Base-by-base conservation (phyloP, 2,888 invertebrate species). In the Silvanus unidentatus region DNA sequence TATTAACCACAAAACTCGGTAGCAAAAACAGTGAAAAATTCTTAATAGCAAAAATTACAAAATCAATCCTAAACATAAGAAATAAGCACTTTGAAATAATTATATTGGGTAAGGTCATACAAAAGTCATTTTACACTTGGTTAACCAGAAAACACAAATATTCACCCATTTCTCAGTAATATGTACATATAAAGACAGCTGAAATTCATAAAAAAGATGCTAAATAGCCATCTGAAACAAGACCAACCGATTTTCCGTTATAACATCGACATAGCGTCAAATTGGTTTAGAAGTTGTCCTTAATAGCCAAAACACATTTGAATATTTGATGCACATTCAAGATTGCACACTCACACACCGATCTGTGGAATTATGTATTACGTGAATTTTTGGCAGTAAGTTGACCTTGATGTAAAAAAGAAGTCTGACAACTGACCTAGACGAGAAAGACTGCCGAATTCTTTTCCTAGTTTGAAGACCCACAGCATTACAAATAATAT, bases 71-170 rank as follows among this genome's bases (percentile, higher is more conserved):
- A n/a, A n/a, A n/a, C 34, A 32, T 12, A 32, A 32, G 11, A 32
- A 13, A 32, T 32, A 22, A 22, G 22, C 22, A 22, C 4, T 22
- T 22, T 52, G 32, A 32, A 12, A 12, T 12, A 32, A 32, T 32
- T 32, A 22, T 57, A 57, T 60, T 57, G 57, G 57, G 59, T 62
- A 60, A 63, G 63, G 65, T 64, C 62, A 60, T 58, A 53, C 57
- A 50, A 28, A 28, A 57, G 60, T 63, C 53, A 63, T 61, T 65
- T 64, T 57, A 62, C 62, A 62, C 59, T 64, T 49, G 57, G 59
- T 41, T 63, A n/a, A 16, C 5, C 32, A 32, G 32, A 32, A 32
- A 32, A 32, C n/a, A 32, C 22, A 22, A 22, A 22, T 22, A 22
- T 22, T 8, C 8, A 22, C 22, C 22, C 22, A 22, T 22, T 22